phyloP scores from a whole-genome alignment of 1,140 invertebrate species.

The Stegodyphus dumicola region DNA sequence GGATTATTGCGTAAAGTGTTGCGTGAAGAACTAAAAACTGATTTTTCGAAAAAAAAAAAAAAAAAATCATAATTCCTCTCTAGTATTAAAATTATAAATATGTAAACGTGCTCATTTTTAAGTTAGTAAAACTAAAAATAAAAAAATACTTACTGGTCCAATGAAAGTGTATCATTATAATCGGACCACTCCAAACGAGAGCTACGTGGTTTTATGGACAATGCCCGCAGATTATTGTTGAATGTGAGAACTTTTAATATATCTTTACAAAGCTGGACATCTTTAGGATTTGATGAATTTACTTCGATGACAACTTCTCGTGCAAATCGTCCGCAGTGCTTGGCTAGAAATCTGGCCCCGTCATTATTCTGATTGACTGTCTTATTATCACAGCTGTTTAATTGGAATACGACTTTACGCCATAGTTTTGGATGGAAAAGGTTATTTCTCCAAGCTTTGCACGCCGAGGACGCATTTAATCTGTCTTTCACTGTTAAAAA shows the following conservation, averaged over 20 bases:
- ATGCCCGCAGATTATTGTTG: slow-evolving; percentile 56
- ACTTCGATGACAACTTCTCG: slow-evolving; percentile 69
- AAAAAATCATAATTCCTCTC: background rate
- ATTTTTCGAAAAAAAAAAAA: slow-evolving; percentile 60
- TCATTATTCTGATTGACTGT: slow-evolving; percentile 64
- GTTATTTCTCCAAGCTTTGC: slow-evolving; percentile 75
- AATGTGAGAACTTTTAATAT: slow-evolving; percentile 65
- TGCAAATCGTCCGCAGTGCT: slow-evolving; percentile 70
- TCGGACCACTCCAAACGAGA: slow-evolving; percentile 55
- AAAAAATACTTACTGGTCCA: slow-evolving; percentile 46
- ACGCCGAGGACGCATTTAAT: slow-evolving; percentile 73
- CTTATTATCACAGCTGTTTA: slow-evolving; percentile 67
- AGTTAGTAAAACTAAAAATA: background rate
- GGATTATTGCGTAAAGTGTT: no score
- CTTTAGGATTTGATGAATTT: slow-evolving; percentile 67
- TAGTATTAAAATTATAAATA: background rate
- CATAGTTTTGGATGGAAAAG: slow-evolving; percentile 75
- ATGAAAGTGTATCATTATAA: slow-evolving; percentile 38
- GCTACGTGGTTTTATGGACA: slow-evolving; percentile 59
- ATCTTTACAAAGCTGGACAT: slow-evolving; percentile 66
- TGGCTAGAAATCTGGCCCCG: slow-evolving; percentile 68
- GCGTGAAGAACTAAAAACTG: slow-evolving; percentile 39
- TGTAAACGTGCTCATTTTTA: background rate
- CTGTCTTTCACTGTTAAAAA: slow-evolving; percentile 73
- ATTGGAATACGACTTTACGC: slow-evolving; percentile 69